These are phyloP conservation scores for Asobara japonica DNA, from an alignment of 1,140 invertebrate species.

Conservation along the genomic window DNA sequence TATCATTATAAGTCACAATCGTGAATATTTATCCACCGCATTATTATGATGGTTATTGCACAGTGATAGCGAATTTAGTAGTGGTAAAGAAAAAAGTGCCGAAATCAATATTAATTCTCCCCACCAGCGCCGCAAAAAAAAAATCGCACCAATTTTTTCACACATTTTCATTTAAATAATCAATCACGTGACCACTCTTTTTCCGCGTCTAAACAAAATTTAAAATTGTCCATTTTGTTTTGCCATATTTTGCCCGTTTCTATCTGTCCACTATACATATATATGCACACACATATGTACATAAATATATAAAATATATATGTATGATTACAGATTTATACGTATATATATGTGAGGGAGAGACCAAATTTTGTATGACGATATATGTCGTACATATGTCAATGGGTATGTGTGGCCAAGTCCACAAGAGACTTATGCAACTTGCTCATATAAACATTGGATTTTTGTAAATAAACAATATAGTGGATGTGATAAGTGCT, in stretches of 20 bases:
- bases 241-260: background rate
- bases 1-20: no score
- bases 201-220: background rate
- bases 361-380: no score
- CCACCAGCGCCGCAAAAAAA: no score
- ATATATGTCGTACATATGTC: background rate
- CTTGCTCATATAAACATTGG: background rate
- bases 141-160: background rate
- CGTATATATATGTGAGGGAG: background rate
- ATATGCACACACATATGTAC: background rate
- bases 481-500: background rate
- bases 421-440: constrained; percentile 8
- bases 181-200: no score
- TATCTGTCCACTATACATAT: background rate
- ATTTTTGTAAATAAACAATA: constrained; percentile 1
- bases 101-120: no score
- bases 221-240: background rate
- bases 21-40: no score
- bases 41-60: no score
- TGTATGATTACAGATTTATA: background rate
- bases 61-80: no score
- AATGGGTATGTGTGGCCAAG: background rate
- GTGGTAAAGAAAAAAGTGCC: no score
- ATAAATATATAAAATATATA: background rate
- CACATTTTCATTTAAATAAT: background rate